A percentile compares a stretch with the other conserved stretches of the same genome.
Conservation (phyloP, 2,888 invertebrate species). For the Philereme vetulata region DNA sequence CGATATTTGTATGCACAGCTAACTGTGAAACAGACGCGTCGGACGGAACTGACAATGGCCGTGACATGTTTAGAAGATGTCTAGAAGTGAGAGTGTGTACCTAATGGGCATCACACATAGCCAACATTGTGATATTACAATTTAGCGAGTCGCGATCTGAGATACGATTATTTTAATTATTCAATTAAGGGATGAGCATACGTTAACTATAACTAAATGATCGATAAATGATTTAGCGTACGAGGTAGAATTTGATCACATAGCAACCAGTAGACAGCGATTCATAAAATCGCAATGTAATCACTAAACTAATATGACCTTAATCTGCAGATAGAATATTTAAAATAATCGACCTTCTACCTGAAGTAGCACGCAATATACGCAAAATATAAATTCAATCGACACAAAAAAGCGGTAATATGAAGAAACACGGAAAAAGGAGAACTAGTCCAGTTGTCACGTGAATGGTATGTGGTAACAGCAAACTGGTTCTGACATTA, state of each 20-base stretch:
- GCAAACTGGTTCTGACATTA: constrained; percentile 59
- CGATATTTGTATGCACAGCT: constrained; percentile 8
- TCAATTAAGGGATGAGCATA: not conserved
- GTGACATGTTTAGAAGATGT: constrained; percentile 10
- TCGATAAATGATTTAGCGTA: not conserved
- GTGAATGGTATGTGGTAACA: constrained; percentile 35
- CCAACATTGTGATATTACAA: not conserved
- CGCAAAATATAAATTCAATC: constrained; percentile 10
- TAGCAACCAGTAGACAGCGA: not conserved
- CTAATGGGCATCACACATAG: not conserved
- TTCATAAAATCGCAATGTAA: not conserved
- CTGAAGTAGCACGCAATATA: not conserved
- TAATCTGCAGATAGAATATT: not conserved
- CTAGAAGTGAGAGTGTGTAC: constrained; percentile 4
- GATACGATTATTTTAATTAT: no score
- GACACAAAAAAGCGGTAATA: constrained; percentile 14
- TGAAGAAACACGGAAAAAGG: constrained; percentile 26
- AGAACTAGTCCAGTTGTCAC: constrained; percentile 36
- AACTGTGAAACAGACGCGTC: constrained; percentile 1
- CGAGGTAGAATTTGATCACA: no score
- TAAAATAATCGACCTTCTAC: not conserved
- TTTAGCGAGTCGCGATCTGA: not conserved
- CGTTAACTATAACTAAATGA: not conserved
- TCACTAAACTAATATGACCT: not conserved
- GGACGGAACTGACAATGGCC: constrained; percentile 8